Percentiles rank a stretch among this genome's conserved stretches.
These are phyloP conservation scores for Periophthalmodon schlosseri DNA, from an alignment of 2,113 vertebrate genomes.

Conservation along the genomic window DNA sequence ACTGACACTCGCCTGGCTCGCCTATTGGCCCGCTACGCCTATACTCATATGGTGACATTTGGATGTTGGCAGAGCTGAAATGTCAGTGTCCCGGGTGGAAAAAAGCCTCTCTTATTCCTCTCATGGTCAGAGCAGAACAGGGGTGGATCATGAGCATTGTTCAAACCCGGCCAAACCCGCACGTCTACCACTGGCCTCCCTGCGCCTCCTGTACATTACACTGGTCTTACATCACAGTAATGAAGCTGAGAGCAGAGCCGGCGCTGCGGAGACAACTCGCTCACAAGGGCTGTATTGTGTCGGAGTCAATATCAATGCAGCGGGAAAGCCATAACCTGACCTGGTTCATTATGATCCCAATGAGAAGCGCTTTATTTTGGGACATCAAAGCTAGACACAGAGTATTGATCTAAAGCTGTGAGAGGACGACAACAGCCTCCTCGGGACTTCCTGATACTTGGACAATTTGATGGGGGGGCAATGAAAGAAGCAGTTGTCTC, in stretches of 20 bases:
- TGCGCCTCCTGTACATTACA: constrained; percentile 18
- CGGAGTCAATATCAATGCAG: constrained; percentile 26
- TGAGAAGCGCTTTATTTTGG: constrained; percentile 47
- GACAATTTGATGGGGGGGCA: background rate
- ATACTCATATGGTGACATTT: constrained; percentile 43
- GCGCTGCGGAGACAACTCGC: constrained; percentile 10
- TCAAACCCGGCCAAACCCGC: constrained; percentile 19
- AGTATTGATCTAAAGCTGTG: constrained; percentile 42
- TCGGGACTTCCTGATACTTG: constrained; percentile 28
- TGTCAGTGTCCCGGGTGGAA: constrained; percentile 42
- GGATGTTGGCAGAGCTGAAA: constrained; percentile 53
- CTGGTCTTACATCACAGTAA: constrained; percentile 18
- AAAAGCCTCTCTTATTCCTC: constrained; percentile 16
- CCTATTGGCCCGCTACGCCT: background rate
- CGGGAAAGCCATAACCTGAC: constrained; percentile 19
- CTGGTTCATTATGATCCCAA: constrained; percentile 41
- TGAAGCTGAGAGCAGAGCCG: background rate
- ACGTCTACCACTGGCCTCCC: constrained; percentile 15
- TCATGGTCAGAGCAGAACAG: constrained; percentile 5
- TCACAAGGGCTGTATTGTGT: constrained; percentile 19
- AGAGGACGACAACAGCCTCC: constrained; percentile 35
- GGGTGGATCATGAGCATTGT: constrained; percentile 26
- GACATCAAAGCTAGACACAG: constrained; percentile 52
- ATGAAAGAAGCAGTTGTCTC: background rate
- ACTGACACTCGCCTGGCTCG: background rate